Conservation (phyloP, 1,140 invertebrate genomes). For the Acarapis woodi region DNA sequence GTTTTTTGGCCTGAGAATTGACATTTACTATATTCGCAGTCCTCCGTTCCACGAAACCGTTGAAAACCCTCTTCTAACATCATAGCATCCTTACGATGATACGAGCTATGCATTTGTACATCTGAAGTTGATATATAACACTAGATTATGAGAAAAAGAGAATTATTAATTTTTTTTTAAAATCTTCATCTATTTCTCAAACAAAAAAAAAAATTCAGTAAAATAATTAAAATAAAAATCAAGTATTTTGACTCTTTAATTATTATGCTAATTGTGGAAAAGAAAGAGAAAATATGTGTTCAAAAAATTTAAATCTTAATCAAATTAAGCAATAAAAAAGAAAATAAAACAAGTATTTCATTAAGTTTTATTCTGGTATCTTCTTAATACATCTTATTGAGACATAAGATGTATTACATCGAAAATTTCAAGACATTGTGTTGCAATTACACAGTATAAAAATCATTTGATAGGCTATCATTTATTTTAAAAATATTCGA, state of each 20-base stretch:
- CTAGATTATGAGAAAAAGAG: not conserved
- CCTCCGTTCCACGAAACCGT: slow-evolving; percentile 62
- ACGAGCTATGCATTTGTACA: slow-evolving; percentile 97
- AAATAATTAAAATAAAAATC: no score
- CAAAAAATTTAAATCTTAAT: not conserved
- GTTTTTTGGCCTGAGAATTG: slow-evolving; percentile 77
- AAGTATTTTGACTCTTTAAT: no score
- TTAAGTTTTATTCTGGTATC: no score
- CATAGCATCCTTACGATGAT: slow-evolving; percentile 84
- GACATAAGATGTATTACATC: no score
- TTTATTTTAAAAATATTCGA: no score
- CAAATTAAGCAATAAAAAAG: no score
- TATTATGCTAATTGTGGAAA: no score
- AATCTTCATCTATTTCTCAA: not conserved
- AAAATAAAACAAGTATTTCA: no score
- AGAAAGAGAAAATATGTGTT: not conserved
- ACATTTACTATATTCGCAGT: slow-evolving; percentile 55
- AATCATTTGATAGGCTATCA: no score
- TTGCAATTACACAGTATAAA: no score
- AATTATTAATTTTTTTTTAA: not conserved
- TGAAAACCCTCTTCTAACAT: slow-evolving; percentile 91
- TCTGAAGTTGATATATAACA: slow-evolving; percentile 95
- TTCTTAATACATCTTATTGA: no score
- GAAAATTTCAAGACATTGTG: no score
- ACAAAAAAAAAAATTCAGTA: not conserved